Evolutionary conservation across 30 jellyfish, hydroid and myxozoan genomes (phyloP), one percentile per base, ranked within the genome.

Genomic region (Turritopsis dohrnii): DNA sequence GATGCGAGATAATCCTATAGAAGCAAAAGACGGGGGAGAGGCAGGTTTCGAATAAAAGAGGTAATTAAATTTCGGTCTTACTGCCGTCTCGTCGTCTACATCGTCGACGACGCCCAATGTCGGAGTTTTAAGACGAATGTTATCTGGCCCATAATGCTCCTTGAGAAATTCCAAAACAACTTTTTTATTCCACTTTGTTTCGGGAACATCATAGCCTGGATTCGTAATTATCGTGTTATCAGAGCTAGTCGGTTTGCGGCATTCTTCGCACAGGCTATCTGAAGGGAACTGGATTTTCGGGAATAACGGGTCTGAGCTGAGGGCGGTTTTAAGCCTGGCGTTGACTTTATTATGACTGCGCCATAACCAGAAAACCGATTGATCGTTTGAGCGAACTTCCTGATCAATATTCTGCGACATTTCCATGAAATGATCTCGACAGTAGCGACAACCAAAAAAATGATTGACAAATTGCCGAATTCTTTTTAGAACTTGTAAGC

Each of bases 261-360:
- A 94, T 54, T 89, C 96, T 25, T 29, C 30, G 81, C 99, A 94
- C 29, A 75, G 54, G 29, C 76, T 84, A 54, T 52, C 85, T 21
- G 96, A 91, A 23, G 99, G 99, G 84, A 94, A 94, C 71, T 94
- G 99, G 28, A 91, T 86, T 72, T 94, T 94, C 19, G 97, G 97
- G 82, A 75, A 83, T 25, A 74, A 66, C 18, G 99, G 99, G 66
- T 94, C 99, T 19, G 99, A 66, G 28, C 96, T 85, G 66, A 82
- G 86, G 85, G 88, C 97, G 27, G 83, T 86, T 17, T 90, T 87
- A 52, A 94, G 76, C 65, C 99, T 76, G 21, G 97, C 95, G 66
- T 94, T 94, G n/a, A 94, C 99, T 52, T 87, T 82, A 74, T 94
- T 94, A 83, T 94, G 99, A 1, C 96, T 80, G 22, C 87, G 90